A percentile compares a stretch with the other conserved stretches of the same genome.
These are phyloP conservation scores for Galago senegalensis DNA, from an alignment of 2,797 vertebrate genomes.

Conservation along the genomic window DNA sequence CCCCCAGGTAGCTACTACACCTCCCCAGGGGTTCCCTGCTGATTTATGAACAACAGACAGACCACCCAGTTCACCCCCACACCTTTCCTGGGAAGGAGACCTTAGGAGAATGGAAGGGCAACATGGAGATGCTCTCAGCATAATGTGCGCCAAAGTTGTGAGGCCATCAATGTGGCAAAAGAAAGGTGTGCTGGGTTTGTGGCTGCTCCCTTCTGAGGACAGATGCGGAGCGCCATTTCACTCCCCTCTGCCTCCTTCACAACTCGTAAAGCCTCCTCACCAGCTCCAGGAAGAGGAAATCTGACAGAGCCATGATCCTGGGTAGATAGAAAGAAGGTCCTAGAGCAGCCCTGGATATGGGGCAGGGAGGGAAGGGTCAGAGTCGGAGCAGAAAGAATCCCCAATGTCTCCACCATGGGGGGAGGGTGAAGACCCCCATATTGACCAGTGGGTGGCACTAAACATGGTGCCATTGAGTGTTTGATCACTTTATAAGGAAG, in stretches of 20 bases:
- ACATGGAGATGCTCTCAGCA: background rate
- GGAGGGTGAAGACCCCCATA: background rate
- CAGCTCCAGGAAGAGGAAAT: background rate
- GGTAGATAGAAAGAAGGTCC: background rate
- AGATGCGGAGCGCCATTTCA: background rate
- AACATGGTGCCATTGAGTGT: background rate
- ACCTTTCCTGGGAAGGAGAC: background rate
- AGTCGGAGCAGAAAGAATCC: background rate
- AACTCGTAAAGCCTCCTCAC: background rate
- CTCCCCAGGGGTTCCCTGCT: background rate
- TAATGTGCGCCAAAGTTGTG: background rate
- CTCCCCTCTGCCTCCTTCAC: rapidly evolving
- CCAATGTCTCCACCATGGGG: no score
- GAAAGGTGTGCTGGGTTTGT: background rate
- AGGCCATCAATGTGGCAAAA: rapidly evolving
- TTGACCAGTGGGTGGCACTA: background rate
- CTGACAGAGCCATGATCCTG: background rate
- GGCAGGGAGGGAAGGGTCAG: background rate
- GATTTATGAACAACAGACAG: background rate
- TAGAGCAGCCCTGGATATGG: no score
- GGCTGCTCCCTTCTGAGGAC: background rate
- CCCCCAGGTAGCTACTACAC: rapidly evolving
- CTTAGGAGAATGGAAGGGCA: background rate
- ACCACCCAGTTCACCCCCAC: background rate
- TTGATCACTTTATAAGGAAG: background rate